Evolutionary conservation across 2,113 vertebrate species (phyloP), one percentile per base, ranked within the genome.

Genomic region (Pterocles burchelli): DNA sequence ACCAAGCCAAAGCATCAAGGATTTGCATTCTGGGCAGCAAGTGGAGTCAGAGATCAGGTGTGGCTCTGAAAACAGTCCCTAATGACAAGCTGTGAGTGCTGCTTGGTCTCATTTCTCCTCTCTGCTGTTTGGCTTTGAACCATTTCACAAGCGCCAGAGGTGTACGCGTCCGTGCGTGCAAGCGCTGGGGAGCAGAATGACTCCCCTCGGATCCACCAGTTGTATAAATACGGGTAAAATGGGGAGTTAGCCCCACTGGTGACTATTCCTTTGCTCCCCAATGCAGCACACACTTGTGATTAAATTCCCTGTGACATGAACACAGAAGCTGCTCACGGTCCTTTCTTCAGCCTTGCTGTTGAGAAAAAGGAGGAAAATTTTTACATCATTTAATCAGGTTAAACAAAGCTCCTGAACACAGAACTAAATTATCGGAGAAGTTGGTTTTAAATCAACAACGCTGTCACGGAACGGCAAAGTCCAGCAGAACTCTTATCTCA

Each of bases 81-180:
- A 9, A 34, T 36, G 31, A 66, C 62, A 25, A 3, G 7, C 57
- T 7, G 29, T 3, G 26, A 86, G 5, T 55, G 0, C 5, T 1
- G 14, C 5, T 38, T 17, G 24, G 21, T 59, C 36, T 52, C 38
- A 1, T 51, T 49, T 17, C 61, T 58, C 45, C 6, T 8, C 25
- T 11, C 4, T 16, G 57, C 62, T 21, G 0, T 22, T 57, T 38
- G 29, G 2, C 3, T 54, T 67, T 20, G 5, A 36, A 4, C 34
- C 36, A 1, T 2, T 13, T 3, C 2, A 16, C 14, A 11, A 29
- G 43, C 0, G 6, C 3, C 0, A 24, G 5, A 15, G 12, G 18
- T 10, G 17, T 6, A 7, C 0, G 11, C 4, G 17, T 34, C 28
- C 4, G 2, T 17, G 17, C 58, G 4, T 3, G 7, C 38, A 3